Evolutionary conservation across 1,140 invertebrate species (phyloP).

Genomic region (Cecropterus lyciades): DNA sequence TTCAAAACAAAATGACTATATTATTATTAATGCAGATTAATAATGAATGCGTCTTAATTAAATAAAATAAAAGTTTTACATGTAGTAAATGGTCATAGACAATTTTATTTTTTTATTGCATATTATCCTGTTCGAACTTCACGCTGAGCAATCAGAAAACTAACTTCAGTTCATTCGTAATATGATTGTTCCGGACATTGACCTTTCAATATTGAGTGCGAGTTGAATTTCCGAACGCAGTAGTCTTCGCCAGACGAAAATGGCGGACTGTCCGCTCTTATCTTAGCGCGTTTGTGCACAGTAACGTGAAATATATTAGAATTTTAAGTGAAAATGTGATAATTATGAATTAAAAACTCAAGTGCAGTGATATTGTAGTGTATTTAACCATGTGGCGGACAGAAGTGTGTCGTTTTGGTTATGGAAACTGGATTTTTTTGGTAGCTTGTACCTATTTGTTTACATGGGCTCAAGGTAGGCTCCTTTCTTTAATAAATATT

Average conservation of each 20-base stretch:
- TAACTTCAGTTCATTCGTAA: conserved; percentile 56
- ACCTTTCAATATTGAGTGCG: conserved; percentile 80
- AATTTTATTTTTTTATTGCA: conserved; percentile 17
- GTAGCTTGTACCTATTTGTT: conserved; percentile 75
- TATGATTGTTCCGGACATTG: conserved; percentile 72
- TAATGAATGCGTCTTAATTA: no score
- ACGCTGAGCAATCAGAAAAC: conserved; percentile 13
- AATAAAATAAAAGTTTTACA: no score
- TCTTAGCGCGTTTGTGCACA: conserved; percentile 39
- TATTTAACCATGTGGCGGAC: conserved; percentile 76
- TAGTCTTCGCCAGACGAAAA: conserved; percentile 59
- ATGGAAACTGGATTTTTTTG: conserved; percentile 81
- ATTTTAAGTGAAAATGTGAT: conserved; percentile 81
- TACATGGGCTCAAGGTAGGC: conserved; percentile 81
- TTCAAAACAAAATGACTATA: no score
- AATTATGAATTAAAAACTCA: conserved; percentile 79
- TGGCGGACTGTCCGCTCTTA: conserved; percentile 65
- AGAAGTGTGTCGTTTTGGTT: conserved; percentile 74
- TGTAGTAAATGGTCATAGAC: background rate
- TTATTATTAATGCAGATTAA: no score
- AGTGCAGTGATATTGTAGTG: conserved; percentile 70
- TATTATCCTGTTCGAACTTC: conserved; percentile 27
- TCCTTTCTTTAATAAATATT: conserved; percentile 72
- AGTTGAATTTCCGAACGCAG: conserved; percentile 67
- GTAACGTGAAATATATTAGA: conserved; percentile 50